Evolutionary conservation across 2,113 vertebrate genomes (phyloP).

Genomic region (Phrynosoma platyrhinos): DNA sequence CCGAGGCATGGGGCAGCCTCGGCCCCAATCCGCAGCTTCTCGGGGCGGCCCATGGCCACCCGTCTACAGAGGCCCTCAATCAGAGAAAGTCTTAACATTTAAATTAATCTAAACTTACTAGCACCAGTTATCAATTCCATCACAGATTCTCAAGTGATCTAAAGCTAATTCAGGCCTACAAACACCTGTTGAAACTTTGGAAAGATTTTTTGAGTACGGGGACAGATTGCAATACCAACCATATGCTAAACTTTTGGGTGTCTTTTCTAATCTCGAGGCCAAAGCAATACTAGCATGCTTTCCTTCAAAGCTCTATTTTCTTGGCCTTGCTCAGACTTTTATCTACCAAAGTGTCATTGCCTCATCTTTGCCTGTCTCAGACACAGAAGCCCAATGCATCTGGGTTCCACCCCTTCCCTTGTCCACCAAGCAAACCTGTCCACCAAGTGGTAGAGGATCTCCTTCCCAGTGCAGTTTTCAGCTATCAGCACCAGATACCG

Average conservation of each 20-base stretch:
- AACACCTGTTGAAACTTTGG: not conserved
- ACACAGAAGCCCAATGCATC: not conserved
- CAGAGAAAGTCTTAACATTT: too few species aligned
- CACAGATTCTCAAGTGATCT: not conserved
- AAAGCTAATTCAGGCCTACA: not conserved
- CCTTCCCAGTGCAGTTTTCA: slow-evolving; percentile 92
- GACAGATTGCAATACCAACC: too few species aligned
- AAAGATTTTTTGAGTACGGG: too few species aligned
- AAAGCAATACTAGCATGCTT: not conserved
- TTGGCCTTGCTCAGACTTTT: not conserved
- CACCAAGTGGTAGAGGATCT: slow-evolving; percentile 93
- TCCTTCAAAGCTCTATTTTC: not conserved
- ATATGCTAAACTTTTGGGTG: too few species aligned
- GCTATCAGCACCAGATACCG: slow-evolving; percentile 97
- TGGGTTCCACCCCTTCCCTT: fast-evolving
- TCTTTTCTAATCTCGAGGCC: too few species aligned
- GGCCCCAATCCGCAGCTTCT: too few species aligned
- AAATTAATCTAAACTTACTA: not conserved
- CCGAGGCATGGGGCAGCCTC: too few species aligned
- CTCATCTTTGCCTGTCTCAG: not conserved
- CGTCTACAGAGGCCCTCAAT: too few species aligned
- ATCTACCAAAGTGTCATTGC: not conserved
- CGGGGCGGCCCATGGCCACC: too few species aligned
- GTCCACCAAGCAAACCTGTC: slow-evolving; percentile 83
- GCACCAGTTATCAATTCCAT: not conserved